Base-by-base conservation (phyloP, 2,888 invertebrate genomes). In the Scaptodrosophila latifasciaeformis region DNA sequence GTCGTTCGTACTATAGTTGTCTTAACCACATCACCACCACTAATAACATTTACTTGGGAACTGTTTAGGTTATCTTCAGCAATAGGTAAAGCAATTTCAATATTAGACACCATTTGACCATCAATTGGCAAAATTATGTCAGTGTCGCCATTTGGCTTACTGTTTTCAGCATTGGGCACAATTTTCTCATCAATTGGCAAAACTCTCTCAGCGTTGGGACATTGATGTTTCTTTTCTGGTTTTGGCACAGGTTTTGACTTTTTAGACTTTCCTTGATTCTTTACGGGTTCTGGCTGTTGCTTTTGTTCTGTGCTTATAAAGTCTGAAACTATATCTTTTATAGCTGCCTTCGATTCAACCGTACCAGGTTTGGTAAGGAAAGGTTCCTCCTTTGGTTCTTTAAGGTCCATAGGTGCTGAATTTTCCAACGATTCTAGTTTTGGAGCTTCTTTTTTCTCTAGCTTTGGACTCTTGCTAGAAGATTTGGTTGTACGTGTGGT, bases 1-100 rank as follows among this genome's bases (percentile, higher is more conserved):
- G 82, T 83, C 2, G 84, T 84, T 40, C 84, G 74, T 4, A 75
- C 70, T 58, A 82, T 72, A 24, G 82, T 83, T 13, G 82, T 83
- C 49, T 84, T 83, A 4, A 76, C 70, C 13, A 84, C 65, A 57
- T 82, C 84, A 21, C 69, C 74, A 37, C 27, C 35, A n/a, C n/a
- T n/a, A n/a, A n/a, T n/a, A n/a, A n/a, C n/a, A n/a, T n/a, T n/a
- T 49, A 37, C 21, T 30, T 40, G 49, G 0, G 19, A 47, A 51
- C 40, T 21, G 1, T 39, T 24, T 0, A n/a, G n/a, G n/a, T n/a
- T n/a, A n/a, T n/a, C n/a, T n/a, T n/a, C n/a, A n/a, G n/a, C n/a
- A n/a, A n/a, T 60, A 15, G 59, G 1, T 4, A 31, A 7, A 2
- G 7, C 1, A 12, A 27, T 10, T 10, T 52, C 49, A 12, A 37